Percentiles rank a stretch among this genome's conserved stretches.
Conservation (phyloP, 2,113 vertebrate species). For the Notiomystis cincta region DNA sequence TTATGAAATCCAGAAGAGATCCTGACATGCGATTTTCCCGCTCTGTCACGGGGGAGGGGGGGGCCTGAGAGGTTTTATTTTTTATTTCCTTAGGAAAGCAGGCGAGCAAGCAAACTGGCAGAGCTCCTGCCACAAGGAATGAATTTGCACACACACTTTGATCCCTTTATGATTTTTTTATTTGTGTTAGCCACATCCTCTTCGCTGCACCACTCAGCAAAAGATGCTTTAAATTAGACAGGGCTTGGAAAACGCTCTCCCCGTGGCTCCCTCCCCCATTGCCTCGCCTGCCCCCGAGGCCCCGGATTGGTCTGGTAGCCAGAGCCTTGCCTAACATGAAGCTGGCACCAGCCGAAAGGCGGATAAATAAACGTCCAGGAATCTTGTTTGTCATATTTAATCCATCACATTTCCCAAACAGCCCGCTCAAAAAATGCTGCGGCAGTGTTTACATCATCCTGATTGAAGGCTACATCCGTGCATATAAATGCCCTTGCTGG, state of each 20-base stretch:
- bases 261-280: not conserved
- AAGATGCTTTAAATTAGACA: constrained; percentile 90
- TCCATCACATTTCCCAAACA: constrained; percentile 6
- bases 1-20: constrained; percentile 64
- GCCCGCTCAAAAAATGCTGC: not conserved
- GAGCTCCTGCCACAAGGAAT: constrained; percentile 84
- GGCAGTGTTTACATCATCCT: constrained; percentile 3
- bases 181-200: constrained; percentile 89
- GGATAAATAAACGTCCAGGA: constrained; percentile 41
- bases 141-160: constrained; percentile 84
- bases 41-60: not conserved
- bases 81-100: not conserved
- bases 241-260: not conserved
- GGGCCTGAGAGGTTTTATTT: not conserved
- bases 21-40: not conserved
- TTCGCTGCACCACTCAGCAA: constrained; percentile 72
- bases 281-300: not conserved
- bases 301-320: not conserved
- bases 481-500: not conserved
- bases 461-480: not conserved
- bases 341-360: constrained; percentile 37
- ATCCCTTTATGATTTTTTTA: constrained; percentile 85
- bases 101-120: constrained; percentile 57
- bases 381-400: constrained; percentile 31
- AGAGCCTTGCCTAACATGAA: not conserved